Evolutionary conservation across 2,888 invertebrate species (phyloP), one percentile per base, ranked within the genome.

Genomic region (Acanthoscelides obtectus): DNA sequence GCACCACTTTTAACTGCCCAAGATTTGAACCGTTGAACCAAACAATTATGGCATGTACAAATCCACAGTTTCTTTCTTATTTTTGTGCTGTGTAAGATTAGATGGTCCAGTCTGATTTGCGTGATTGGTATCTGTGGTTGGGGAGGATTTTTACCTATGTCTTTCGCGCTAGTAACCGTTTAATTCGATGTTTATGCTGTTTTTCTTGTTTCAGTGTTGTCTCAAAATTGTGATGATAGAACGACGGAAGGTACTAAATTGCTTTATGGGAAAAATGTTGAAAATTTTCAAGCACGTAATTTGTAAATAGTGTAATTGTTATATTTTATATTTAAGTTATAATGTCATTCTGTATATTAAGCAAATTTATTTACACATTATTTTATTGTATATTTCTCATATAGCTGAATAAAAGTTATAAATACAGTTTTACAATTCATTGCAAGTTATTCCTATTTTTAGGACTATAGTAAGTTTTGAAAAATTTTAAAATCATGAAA

Each of bases 241-340:
- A 69, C 67, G 70, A 71, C 69, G 74, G 70, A 71, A 66, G 74
- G 69, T 71, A 67, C 64, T 69, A 69, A 72, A 69, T 75, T n/a
- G 72, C 72, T 70, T 71, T 75, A 69, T 75, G 70, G 74, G 74
- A 75, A 75, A 75, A 71, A 77, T 76, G 76, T 77, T 77, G 22
- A 72, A 71, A 72, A 74, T 27, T n/a, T 73, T 72, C 70, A 67
- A 72, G 75, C 76, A 78, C 75, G 77, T 79, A 75, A 78, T 78
- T 79, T 82, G 82, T 82, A 82, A 79, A 82, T 82, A 82, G 78
- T 81, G 80, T 81, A 80, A 80, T 80, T 81, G 81, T 81, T 81
- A 81, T 80, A 78, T 75, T 73, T 77, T 78, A 75, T 78, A 79
- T 78, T 80, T 78, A 79, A 73, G 75, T 74, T 70, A 74, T 74